These are phyloP conservation scores for Microplitis manilae DNA, from an alignment of 2,888 invertebrate genomes.

Conservation along the genomic window DNA sequence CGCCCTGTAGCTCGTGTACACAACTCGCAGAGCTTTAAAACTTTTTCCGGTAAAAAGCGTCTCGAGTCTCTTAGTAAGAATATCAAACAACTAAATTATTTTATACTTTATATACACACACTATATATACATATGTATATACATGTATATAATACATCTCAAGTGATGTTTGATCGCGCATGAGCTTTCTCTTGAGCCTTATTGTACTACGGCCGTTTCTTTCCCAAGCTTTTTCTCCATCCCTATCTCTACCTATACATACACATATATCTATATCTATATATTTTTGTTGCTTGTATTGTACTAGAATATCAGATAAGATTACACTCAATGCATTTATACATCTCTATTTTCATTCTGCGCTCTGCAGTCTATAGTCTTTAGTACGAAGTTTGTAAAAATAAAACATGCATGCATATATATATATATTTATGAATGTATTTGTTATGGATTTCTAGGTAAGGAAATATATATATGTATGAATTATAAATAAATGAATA, in stretches of 20 bases:
- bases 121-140: too few species aligned
- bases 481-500: too few species aligned
- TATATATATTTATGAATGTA: too few species aligned
- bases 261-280: background rate
- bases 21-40: too few species aligned
- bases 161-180: constrained; percentile 8
- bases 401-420: background rate
- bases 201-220: background rate
- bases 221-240: background rate
- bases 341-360: background rate
- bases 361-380: background rate
- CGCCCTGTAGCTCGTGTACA: too few species aligned
- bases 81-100: too few species aligned
- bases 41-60: too few species aligned
- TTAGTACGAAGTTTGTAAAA: background rate
- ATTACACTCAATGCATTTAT: background rate
- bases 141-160: too few species aligned
- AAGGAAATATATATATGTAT: too few species aligned
- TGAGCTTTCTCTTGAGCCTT: constrained; percentile 8
- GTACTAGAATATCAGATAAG: background rate
- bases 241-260: background rate
- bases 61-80: too few species aligned
- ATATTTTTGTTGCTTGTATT: background rate
- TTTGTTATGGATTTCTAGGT: too few species aligned
- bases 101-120: too few species aligned